Percentiles rank a stretch among this genome's conserved stretches.
These are phyloP conservation scores for Melitaea athalia DNA, from an alignment of 2,888 invertebrate species.

Conservation along the genomic window DNA sequence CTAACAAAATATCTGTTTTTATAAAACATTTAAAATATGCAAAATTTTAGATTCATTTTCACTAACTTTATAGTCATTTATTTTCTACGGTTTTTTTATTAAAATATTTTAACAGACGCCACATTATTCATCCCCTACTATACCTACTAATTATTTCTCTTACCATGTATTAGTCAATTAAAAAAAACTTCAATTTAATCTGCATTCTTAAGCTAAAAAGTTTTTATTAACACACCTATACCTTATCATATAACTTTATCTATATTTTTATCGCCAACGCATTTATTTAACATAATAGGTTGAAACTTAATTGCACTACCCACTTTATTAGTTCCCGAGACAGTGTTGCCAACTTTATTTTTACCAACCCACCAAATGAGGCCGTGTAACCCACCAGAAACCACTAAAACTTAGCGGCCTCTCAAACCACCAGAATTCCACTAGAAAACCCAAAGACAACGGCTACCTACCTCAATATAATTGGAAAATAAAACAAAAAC, in stretches of 20 bases:
- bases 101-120: background rate
- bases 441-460: no score
- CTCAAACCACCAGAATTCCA: no score
- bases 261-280: constrained; percentile 16
- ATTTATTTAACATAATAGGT: constrained; percentile 23
- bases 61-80: background rate
- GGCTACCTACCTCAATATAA: no score
- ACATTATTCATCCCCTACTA: background rate
- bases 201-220: constrained; percentile 9
- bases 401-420: no score
- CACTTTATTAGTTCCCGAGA: constrained; percentile 28
- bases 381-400: no score
- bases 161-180: background rate
- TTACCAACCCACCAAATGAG: no score
- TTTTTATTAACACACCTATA: constrained; percentile 31
- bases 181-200: background rate
- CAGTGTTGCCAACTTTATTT: no score
- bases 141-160: background rate
- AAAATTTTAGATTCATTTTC: background rate
- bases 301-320: constrained; percentile 29
- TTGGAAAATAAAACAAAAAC: no score
- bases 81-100: background rate
- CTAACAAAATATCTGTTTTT: background rate
- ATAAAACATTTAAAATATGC: background rate
- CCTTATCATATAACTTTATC: constrained; percentile 29